Evolutionary conservation across 2,797 vertebrate genomes (phyloP), one percentile per base, ranked within the genome.

Genomic region (Oryzias sinensis): DNA sequence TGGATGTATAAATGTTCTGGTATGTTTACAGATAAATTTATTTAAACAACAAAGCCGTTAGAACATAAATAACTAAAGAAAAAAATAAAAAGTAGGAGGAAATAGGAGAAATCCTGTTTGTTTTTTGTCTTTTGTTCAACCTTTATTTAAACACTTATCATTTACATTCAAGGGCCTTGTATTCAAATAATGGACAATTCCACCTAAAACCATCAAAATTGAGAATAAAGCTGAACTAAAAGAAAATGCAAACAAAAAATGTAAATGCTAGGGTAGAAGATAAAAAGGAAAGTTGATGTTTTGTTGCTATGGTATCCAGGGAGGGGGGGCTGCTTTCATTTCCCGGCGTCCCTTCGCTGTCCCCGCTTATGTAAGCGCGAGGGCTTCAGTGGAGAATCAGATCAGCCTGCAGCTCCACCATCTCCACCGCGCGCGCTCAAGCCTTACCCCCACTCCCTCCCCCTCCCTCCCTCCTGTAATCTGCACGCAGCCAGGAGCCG

Each of bases 401-500:
- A 11, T 37, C 33, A 37, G 47, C 59, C 48, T 51, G 47, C 48
- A 49, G 45, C 52, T 59, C 64, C 56, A 22, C 47, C 41, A 53
- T 51, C 33, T 59, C 56, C 54, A 13, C 53, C 16, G 29, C 40
- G 16, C 27, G n/a, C 37, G 55, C 11, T 49, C 55, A 37, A 46
- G 67, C 33, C 46, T 71, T 71, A 71, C 66, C 62, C 51, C 58
- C 33, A 9, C 33, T 8, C 33, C 33, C 33, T 13, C 37, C 65
- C 18, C 18, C 18, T 18, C 18, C 33, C 33, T 8, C 33, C 33
- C 33, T 13, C 37, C 65, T 65, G 54, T 72, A 77, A 80, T 80
- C 79, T 74, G 77, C 72, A 53, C 27, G 45, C 49, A 61, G 43
- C 18, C 48, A 3, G 54, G 48, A 65, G 29, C 42, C 18, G 59